Evolutionary conservation across 2,113 vertebrate species (phyloP), one percentile per base, ranked within the genome.

Genomic region (Pteropus alecto): DNA sequence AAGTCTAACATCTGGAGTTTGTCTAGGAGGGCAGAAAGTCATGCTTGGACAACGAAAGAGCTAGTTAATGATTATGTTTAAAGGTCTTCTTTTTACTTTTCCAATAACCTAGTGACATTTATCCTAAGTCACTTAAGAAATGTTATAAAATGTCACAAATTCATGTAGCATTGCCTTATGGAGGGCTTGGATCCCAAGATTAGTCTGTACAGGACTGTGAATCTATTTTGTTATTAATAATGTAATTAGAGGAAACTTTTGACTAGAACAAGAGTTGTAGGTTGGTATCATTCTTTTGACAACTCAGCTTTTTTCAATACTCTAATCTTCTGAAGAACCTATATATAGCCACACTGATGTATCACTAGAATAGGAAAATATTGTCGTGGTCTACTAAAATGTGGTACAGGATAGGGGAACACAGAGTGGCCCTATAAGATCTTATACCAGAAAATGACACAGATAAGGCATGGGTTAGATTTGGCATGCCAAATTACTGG

Each of bases 51-150:
- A 97, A 95, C 93, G 70, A 87, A 91, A 95, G 86, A 90, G 68
- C 91, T 97, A 94, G 79, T 96, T 98, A 97, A 97, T 97, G 96
- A 98, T 97, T 90, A 87, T 84, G 93, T 78, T 93, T 97, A 98
- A 98, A 97, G 96, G 97, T 96, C 96, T 95, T 56, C 56, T 89
- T 79, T 86, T 97, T 95, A 89, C 83, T 95, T 87, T 96, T 85
- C 78, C 86, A 71, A 82, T 96, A 96, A 56, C 86, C 79, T 87
- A 65, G 78, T 97, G 96, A 97, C 96, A 97, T 97, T 97, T 98
- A 96, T 96, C 87, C 89, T 89, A 95, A 97, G 91, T 92, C 74
- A 97, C 82, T 88, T 96, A 97, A 97, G 79, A 96, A 95, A 95
- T 97, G 89, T 95, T 97, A 94, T 82, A 96, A 97, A 97, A 97